Base-by-base conservation (phyloP, 2,888 invertebrate genomes). In the Conomelus anceps region DNA sequence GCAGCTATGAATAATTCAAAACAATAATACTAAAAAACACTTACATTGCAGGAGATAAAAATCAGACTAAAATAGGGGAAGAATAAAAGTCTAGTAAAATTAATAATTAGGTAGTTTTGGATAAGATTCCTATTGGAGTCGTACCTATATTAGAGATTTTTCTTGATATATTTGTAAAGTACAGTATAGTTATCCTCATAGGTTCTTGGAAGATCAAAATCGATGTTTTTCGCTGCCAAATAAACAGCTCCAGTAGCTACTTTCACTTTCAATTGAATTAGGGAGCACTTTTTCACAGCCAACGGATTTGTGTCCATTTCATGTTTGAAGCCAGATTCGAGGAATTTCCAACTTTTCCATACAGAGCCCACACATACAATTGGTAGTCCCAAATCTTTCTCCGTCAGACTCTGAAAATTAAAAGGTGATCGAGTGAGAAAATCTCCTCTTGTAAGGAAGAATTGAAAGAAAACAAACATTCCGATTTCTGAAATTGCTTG, bases 361-460 rank as follows among this genome's bases (percentile, higher is more conserved):
- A 99, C 98, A 0, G 98, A 98, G 0, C 99, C 99, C 0, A 99
- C 98, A 93, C 98, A 99, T 0, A 98, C 96, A 0, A 99, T 95
- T 88, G 96, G 95, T 85, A 98, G 92, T 0, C 96, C 96, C 22
- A 95, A 95, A 1, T 93, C 92, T 87, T 92, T 93, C 22, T 93
- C 92, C 85, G 94, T 93, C 87, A 96, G 93, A 90, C 94, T 94
- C 93, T 95, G 92, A 20, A 91, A 91, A 91, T 3, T 22, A 22
- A 34, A 84, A 22, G 11, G 13, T 29, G 24, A 22, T 23, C 1
- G 23, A 20, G 11, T 86, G 22, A 24, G 22, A 24, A n/a, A n/a
- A 20, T 4, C 1, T 86, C n/a, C n/a, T n/a, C n/a, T n/a, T n/a
- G n/a, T n/a, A n/a, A n/a, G n/a, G n/a, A n/a, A n/a, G n/a, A n/a